Base-by-base conservation (phyloP, 2,113 vertebrate genomes). In the Pteruthius melanotis region DNA sequence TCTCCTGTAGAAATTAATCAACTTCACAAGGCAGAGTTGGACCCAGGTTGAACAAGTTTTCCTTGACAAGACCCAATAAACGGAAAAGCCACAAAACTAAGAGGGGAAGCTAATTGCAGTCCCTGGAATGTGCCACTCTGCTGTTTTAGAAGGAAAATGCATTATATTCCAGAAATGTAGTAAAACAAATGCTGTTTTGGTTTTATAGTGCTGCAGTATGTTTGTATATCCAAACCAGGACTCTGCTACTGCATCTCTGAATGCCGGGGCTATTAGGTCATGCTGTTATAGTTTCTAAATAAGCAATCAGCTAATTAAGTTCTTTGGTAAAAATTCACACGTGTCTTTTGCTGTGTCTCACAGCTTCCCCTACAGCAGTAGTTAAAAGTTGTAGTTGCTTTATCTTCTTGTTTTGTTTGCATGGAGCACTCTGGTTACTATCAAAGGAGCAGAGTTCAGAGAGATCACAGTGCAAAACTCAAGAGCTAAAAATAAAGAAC, bases 401-500 rank as follows among this genome's bases (percentile, higher is more conserved):
- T 93, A 57, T 81, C 78, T 60, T 78, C 53, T 79, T 49, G 56
- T 50, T 95, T 90, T 52, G 15, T 89, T 94, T 35, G 14, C 44
- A 8, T 35, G 81, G 72, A 68, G 27, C 44, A 30, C 78, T 64
- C 83, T n/a, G 49, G 74, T 84, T 89, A n/a, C 74, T 87, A 42
- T 87, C 72, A 71, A 90, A 96, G 42, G 30, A 47, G 33, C 52
- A 42, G 92, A 81, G 87, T 78, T 96, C 92, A 81, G 37, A 71
- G 85, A 52, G 47, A 79, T 45, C 77, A 64, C 37, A 40, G 49
- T 33, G 61, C 64, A 76, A 80, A 89, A 87, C 27, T 56, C 75
- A 75, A 79, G 74, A n/a, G 42, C 91, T 91, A 64, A 84, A 95
- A 94, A 68, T 83, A 94, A 82, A 27, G 20, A 94, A 23, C 40